Evolutionary conservation across 1,140 invertebrate genomes (phyloP).

Genomic region (Tachypleus tridentatus): DNA sequence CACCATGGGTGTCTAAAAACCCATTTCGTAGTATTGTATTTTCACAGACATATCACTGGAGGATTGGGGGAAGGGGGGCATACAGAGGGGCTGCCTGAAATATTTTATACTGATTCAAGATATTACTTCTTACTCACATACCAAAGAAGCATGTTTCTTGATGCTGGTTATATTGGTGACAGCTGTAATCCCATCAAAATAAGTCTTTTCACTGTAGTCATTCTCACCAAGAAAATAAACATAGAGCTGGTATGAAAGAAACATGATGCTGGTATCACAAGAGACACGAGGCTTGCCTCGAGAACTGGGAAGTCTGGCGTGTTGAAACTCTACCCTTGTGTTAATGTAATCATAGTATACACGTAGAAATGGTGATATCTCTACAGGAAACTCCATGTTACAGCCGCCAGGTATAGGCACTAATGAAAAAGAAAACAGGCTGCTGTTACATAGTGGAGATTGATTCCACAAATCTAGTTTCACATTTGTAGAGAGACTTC

Average conservation of each 20-base stretch:
- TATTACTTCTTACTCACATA: no score
- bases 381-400: slow-evolving; percentile 52
- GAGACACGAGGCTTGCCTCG: not conserved
- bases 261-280: slow-evolving; percentile 15
- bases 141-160: not conserved
- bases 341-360: slow-evolving; percentile 38
- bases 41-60: no score
- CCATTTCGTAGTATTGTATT: no score
- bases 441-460: no score
- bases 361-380: slow-evolving; percentile 50
- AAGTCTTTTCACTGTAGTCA: slow-evolving; percentile 42
- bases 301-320: slow-evolving; percentile 33
- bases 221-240: slow-evolving; percentile 45
- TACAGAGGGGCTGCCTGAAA: no score
- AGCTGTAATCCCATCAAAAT: slow-evolving; percentile 46
- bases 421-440: slow-evolving; percentile 29
- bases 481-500: no score
- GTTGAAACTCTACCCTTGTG: slow-evolving; percentile 45
- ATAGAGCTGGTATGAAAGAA: slow-evolving; percentile 45
- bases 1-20: no score
- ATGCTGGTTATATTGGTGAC: slow-evolving; percentile 50
- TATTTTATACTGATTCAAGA: no score
- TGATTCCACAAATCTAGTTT: no score
- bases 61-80: no score
- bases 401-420: slow-evolving; percentile 65